Evolutionary conservation across 2,113 vertebrate species (phyloP).

Genomic region (Mustelus asterias): DNA sequence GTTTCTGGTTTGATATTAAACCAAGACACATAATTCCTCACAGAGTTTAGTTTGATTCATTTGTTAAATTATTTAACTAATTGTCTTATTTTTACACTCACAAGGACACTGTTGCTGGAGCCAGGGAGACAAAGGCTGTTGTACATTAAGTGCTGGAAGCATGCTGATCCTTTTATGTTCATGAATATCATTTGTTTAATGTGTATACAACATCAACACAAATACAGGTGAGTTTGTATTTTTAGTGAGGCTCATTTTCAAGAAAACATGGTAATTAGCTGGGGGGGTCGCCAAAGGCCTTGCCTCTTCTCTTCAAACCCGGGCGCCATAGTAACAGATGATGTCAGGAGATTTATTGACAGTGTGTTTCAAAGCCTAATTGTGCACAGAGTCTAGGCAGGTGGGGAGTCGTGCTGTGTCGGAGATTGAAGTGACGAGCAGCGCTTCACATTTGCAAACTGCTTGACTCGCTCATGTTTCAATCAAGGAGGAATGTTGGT

Average conservation of each 20-base stretch:
- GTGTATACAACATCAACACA: neutral
- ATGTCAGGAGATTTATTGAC: neutral
- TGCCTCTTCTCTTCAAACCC: neutral
- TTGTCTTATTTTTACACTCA: neutral
- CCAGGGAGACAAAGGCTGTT: neutral
- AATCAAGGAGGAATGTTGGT: neutral
- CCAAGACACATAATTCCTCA: neutral
- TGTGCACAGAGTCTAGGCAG: neutral
- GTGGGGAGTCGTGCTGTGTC: neutral
- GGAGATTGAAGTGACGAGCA: neutral
- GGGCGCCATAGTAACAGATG: neutral
- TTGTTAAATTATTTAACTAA: neutral
- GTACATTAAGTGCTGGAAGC: neutral
- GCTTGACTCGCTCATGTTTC: neutral
- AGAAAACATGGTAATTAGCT: neutral
- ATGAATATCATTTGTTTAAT: neutral
- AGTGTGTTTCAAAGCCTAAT: neutral
- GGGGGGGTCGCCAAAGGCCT: neutral
- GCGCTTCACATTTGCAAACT: neutral
- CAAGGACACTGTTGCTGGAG: neutral
- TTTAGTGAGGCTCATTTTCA: neutral
- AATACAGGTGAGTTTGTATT: neutral
- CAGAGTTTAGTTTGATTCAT: neutral
- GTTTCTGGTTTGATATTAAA: neutral
- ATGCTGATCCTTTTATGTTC: neutral